These are phyloP conservation scores for Camponotus fellah DNA, from an alignment of 2,888 invertebrate species.

Conservation along the genomic window DNA sequence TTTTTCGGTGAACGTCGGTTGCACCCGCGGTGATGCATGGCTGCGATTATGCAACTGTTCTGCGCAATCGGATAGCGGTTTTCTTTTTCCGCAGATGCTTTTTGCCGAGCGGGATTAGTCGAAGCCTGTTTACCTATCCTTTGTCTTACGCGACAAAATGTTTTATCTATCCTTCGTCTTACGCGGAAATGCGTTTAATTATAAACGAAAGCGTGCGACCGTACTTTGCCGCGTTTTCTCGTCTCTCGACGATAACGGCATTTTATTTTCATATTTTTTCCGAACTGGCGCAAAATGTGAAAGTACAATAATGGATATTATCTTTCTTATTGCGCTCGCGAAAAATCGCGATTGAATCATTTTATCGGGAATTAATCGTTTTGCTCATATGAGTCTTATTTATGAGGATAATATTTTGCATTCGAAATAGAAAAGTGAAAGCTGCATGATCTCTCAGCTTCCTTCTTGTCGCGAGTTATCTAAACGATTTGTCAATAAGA, in stretches of 20 bases:
- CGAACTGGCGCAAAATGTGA: slow-evolving; percentile 10
- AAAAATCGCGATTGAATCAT: slow-evolving; percentile 10
- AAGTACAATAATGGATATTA: slow-evolving; percentile 8
- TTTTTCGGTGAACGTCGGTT: slow-evolving; percentile 24
- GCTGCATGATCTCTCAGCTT: slow-evolving; percentile 14
- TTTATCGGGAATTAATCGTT: not conserved
- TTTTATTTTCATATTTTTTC: not conserved
- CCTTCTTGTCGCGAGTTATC: slow-evolving; percentile 15
- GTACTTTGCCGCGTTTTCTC: slow-evolving; percentile 22
- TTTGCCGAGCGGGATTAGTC: slow-evolving; percentile 33
- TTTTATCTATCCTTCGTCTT: slow-evolving; percentile 47
- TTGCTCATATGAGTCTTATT: not conserved
- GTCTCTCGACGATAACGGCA: slow-evolving; percentile 19
- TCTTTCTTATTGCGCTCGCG: not conserved
- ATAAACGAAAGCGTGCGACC: slow-evolving; percentile 52
- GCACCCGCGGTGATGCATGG: slow-evolving; percentile 51
- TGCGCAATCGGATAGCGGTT: slow-evolving; percentile 58
- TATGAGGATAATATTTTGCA: slow-evolving; percentile 27
- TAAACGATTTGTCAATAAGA: slow-evolving; percentile 13
- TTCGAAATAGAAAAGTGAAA: slow-evolving; percentile 45
- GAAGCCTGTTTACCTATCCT: slow-evolving; percentile 26
- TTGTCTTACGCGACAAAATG: slow-evolving; percentile 43
- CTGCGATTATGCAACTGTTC: slow-evolving; percentile 42
- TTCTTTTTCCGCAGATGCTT: slow-evolving; percentile 45
- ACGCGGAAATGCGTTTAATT: slow-evolving; percentile 54